These are phyloP conservation scores for Caradrina kadenii DNA, from an alignment of 2,888 invertebrate species.

Conservation along the genomic window DNA sequence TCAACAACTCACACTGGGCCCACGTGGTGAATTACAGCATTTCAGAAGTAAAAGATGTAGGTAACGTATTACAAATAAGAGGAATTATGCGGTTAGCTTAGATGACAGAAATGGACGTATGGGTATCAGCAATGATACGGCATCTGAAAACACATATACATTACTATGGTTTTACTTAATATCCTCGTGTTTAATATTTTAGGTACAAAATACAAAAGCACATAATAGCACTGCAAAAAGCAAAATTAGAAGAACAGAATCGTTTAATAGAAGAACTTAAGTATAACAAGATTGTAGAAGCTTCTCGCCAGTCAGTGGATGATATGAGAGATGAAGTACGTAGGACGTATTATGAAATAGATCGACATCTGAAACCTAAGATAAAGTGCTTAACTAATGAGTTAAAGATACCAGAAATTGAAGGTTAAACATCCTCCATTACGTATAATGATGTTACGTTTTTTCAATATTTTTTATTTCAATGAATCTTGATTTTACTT, in stretches of 20 bases:
- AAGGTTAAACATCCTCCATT: conserved; percentile 72
- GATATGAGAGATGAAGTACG: conserved; percentile 91
- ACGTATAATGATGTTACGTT: not conserved
- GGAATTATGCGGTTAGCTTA: not conserved
- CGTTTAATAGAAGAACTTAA: conserved; percentile 93
- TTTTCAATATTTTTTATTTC: not conserved
- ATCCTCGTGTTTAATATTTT: conserved; percentile 52
- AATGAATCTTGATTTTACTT: conserved; percentile 46
- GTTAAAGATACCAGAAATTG: conserved; percentile 83
- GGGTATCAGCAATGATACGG: conserved; percentile 1
- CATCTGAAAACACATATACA: not conserved
- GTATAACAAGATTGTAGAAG: conserved; percentile 92
- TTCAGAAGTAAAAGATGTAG: not conserved
- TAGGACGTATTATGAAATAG: conserved; percentile 89
- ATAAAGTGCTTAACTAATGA: conserved; percentile 89
- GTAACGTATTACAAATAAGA: not conserved
- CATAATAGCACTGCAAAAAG: conserved; percentile 93
- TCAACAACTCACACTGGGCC: not conserved
- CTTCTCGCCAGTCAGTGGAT: conserved; percentile 90
- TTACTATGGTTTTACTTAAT: conserved; percentile 11
- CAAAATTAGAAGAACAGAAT: conserved; percentile 93
- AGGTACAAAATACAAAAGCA: conserved; percentile 93
- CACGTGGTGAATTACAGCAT: not conserved
- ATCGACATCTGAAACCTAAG: conserved; percentile 90
- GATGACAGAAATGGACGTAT: not conserved